Percentiles rank a stretch among this genome's conserved stretches.
Conservation (phyloP, 2,113 vertebrate genomes). For the Nerophis lumbriciformis region DNA sequence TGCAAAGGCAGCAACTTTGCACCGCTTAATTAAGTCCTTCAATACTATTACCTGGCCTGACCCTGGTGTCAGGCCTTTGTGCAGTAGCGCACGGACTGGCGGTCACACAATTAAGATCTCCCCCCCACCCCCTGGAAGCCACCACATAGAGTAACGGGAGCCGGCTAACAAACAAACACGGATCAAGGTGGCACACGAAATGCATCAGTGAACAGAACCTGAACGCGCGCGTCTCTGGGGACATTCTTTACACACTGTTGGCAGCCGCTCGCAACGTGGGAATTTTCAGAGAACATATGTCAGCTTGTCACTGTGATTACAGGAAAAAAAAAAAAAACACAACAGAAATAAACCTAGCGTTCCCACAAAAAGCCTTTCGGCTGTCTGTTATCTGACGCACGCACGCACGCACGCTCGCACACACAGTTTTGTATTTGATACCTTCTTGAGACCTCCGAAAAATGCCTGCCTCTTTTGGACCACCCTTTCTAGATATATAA, state of each 20-base stretch:
- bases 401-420: constrained; percentile 10
- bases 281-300: constrained; percentile 58
- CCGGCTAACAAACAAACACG: constrained; percentile 32
- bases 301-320: constrained; percentile 45
- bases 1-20: background rate
- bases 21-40: background rate
- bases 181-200: constrained; percentile 45
- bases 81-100: constrained; percentile 19
- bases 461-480: too few relatives aligned
- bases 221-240: constrained; percentile 38
- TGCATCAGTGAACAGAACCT: constrained; percentile 43
- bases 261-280: constrained; percentile 48
- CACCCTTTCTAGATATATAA: too few relatives aligned
- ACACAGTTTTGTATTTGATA: too few relatives aligned
- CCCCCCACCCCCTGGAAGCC: constrained; percentile 29
- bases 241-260: constrained; percentile 49
- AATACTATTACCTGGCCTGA: constrained; percentile 1
- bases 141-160: constrained; percentile 14
- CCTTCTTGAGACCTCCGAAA: too few relatives aligned
- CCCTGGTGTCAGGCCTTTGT: constrained; percentile 5
- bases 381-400: constrained; percentile 31
- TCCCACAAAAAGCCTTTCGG: constrained; percentile 33
- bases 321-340: constrained; percentile 11
- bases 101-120: constrained; percentile 39
- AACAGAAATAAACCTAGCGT: constrained; percentile 32